Evolutionary conservation across 2,888 invertebrate genomes (phyloP), one percentile per base, ranked within the genome.

Genomic region (Monochamus alternatus): DNA sequence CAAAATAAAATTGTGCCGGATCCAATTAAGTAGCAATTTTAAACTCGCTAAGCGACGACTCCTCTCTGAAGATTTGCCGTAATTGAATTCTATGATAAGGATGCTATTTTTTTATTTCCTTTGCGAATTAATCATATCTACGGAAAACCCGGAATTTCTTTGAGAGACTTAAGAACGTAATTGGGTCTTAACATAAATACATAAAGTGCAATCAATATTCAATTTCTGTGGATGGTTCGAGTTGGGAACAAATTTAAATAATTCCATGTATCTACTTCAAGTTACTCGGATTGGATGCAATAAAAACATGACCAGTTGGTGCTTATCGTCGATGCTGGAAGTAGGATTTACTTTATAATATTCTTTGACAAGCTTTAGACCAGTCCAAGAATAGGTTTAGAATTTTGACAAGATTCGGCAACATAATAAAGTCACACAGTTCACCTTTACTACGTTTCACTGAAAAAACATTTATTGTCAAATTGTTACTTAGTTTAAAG

Each of bases 21-120:
- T 85, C 85, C 85, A 86, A 86, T 86, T 86, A 86, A 85, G 83
- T 84, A 81, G 84, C 85, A 84, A 85, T 86, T 84, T 84, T 82
- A 82, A 84, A 85, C 83, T 82, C 80, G 83, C 78, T 81, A 79
- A 78, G 81, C 77, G 79, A 77, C 76, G 78, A 78, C 74, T 75
- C 82, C 80, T 80, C 81, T 82, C 73, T 77, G 83, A 81, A 85
- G 85, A 85, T 85, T 85, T 85, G 80, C 83, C 84, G 83, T 86
- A 86, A 86, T 86, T 86, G 85, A 84, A 86, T 84, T 83, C 80
- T 78, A 82, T 80, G 85, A 85, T 85, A 85, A 85, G 84, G 81
- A 82, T 82, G 84, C 81, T 82, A 82, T 82, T 82, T 82, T 80
- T 81, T 78, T 75, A 76, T 75, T 77, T 70, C 78, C 75, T 75